phyloP scores from a whole-genome alignment of 1,140 invertebrate species.

The Drosophila biarmipes region DNA sequence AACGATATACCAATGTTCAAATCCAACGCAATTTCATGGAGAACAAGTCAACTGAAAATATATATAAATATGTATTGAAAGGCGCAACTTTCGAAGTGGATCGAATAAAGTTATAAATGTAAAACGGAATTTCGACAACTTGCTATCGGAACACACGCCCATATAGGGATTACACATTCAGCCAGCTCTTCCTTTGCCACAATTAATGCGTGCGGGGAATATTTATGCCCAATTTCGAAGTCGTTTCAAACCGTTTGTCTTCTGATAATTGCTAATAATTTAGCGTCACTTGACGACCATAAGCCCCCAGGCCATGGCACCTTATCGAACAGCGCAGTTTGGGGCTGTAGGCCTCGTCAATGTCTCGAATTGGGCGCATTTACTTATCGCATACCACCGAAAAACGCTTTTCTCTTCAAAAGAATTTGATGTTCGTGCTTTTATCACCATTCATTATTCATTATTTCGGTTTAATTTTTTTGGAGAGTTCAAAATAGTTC shows the following conservation, averaged over 20 bases:
- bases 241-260: conserved; percentile 72
- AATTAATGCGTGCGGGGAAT: conserved; percentile 41
- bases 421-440: conserved; percentile 11
- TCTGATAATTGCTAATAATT: conserved; percentile 79
- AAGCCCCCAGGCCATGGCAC: conserved; percentile 53
- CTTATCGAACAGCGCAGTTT: conserved; percentile 54
- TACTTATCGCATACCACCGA: conserved; percentile 35
- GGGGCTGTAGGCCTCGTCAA: conserved; percentile 56
- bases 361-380: conserved; percentile 59
- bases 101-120: conserved; percentile 67
- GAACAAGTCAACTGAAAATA: conserved; percentile 3
- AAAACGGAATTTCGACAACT: conserved; percentile 1
- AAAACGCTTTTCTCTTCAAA: conserved; percentile 17
- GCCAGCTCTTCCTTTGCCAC: conserved; percentile 35
- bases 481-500: conserved; percentile 40
- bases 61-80: conserved; percentile 7
- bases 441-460: conserved; percentile 60
- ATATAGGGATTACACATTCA: conserved; percentile 46
- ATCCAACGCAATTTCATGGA: conserved; percentile 43
- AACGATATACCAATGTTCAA: conserved; percentile 44
- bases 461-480: conserved; percentile 43
- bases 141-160: conserved; percentile 39
- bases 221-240: conserved; percentile 76
- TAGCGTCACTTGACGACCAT: conserved; percentile 74
- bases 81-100: conserved; percentile 33